A percentile compares a stretch with the other conserved stretches of the same genome.
Conservation (phyloP, 1,140 invertebrate species). For the Nephila pilipes region DNA sequence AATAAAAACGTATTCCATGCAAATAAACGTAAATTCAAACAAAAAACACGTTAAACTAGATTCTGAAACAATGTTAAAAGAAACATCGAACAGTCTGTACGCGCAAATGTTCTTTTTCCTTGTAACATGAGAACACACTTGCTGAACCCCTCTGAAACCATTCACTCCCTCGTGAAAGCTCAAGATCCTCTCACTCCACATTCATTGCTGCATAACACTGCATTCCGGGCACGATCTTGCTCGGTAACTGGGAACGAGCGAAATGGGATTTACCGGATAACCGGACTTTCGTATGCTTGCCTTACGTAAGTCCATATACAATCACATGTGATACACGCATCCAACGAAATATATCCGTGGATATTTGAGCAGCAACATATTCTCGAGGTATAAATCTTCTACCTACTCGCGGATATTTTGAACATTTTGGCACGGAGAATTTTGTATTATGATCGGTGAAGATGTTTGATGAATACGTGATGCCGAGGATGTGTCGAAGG, state of each 20-base stretch:
- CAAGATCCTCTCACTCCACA: constrained; percentile 6
- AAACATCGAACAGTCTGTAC: no score
- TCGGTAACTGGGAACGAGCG: constrained; percentile 10
- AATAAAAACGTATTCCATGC: no score
- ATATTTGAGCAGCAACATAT: background rate
- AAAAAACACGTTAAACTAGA: no score
- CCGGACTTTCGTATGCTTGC: background rate
- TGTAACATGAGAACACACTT: background rate
- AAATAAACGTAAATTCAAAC: no score
- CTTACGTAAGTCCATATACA: constrained; percentile 11
- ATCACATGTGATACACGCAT: background rate
- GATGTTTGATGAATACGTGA: background rate
- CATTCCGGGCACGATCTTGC: constrained; percentile 31
- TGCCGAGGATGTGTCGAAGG: background rate
- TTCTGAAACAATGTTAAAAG: no score
- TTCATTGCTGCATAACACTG: background rate
- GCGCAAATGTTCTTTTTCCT: background rate
- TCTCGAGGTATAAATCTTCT: background rate
- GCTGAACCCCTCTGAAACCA: background rate
- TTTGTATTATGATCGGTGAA: background rate
- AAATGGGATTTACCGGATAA: constrained; percentile 41
- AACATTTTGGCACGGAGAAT: background rate
- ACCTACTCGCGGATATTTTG: background rate
- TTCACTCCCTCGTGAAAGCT: background rate
- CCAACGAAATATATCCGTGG: background rate